phyloP scores from a whole-genome alignment of 2,888 invertebrate genomes.

The Willowsia nigromaculata region DNA sequence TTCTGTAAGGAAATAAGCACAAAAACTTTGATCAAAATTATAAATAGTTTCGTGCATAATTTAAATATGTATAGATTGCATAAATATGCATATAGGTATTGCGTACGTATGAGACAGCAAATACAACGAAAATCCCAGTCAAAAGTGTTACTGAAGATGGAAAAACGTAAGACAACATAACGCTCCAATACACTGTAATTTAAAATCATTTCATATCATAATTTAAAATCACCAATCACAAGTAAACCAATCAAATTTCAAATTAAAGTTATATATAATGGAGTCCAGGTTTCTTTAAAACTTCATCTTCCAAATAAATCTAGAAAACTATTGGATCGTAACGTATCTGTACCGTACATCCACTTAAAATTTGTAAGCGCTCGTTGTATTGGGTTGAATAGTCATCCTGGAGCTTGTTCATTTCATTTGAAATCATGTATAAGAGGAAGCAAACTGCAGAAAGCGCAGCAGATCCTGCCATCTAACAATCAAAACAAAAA shows the following conservation, averaged over 20 bases:
- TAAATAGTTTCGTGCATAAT: too few relatives aligned
- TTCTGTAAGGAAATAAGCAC: constrained; percentile 22
- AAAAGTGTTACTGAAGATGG: constrained; percentile 27
- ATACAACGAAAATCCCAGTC: constrained; percentile 30
- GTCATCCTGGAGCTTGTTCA: constrained; percentile 17
- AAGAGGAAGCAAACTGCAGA: constrained; percentile 44
- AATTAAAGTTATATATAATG: too few relatives aligned
- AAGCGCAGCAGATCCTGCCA: constrained; percentile 40
- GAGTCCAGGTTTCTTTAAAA: too few relatives aligned
- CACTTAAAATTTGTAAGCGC: constrained; percentile 33
- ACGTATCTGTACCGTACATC: too few relatives aligned
- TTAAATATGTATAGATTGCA: too few relatives aligned
- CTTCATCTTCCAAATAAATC: too few relatives aligned
- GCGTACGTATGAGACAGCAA: constrained; percentile 33
- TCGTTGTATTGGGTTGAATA: background rate
- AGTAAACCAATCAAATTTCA: too few relatives aligned
- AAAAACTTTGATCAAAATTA: too few relatives aligned
- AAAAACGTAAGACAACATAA: constrained; percentile 45
- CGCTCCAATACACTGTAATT: constrained; percentile 62
- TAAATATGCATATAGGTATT: too few relatives aligned
- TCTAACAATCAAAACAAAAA: background rate
- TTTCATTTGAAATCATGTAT: constrained; percentile 45
- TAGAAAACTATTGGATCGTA: too few relatives aligned
- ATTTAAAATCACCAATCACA: too few relatives aligned
- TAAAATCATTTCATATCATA: too few relatives aligned